A percentile compares a stretch with the other conserved stretches of the same genome.
Evolutionary conservation across 2,888 invertebrate genomes (phyloP).

Genomic region (Mongoloraphidia duomilia): DNA sequence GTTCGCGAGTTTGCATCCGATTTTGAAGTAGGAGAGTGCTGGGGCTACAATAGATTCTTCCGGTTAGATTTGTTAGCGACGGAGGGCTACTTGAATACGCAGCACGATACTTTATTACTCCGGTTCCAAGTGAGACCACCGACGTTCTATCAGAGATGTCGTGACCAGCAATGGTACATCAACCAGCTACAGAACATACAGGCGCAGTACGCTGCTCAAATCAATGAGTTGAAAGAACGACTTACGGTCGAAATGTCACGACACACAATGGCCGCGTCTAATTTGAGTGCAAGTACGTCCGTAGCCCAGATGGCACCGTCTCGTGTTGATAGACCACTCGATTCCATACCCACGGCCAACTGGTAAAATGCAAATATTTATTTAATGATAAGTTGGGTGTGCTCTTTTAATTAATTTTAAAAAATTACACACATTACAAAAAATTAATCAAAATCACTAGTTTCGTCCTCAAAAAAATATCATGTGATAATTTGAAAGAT

Average conservation of each 20-base stretch:
- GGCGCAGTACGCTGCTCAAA: slow-evolving; percentile 64
- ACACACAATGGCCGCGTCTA: slow-evolving; percentile 41
- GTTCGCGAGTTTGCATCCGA: slow-evolving; percentile 90
- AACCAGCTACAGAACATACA: slow-evolving; percentile 69
- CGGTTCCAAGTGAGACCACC: slow-evolving; percentile 87
- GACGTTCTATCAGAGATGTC: slow-evolving; percentile 83
- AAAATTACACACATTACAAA: too few species aligned
- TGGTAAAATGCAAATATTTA: not conserved
- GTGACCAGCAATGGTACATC: slow-evolving; percentile 88
- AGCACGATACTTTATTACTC: slow-evolving; percentile 69
- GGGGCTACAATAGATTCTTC: slow-evolving; percentile 92
- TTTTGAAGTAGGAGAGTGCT: slow-evolving; percentile 92
- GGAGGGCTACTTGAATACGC: slow-evolving; percentile 78
- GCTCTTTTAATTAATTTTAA: too few species aligned
- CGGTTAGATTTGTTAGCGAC: slow-evolving; percentile 75
- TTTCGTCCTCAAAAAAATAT: too few species aligned
- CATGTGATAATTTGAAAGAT: too few species aligned
- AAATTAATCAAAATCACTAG: too few species aligned
- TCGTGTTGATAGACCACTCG: not conserved
- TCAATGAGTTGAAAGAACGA: slow-evolving; percentile 73
- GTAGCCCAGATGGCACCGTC: not conserved
- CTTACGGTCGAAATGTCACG: slow-evolving; percentile 53
- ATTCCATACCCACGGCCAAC: not conserved
- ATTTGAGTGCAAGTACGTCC: not conserved
- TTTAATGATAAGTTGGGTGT: not conserved